Conservation (phyloP, 2,113 vertebrate genomes). For the Mola mola region DNA sequence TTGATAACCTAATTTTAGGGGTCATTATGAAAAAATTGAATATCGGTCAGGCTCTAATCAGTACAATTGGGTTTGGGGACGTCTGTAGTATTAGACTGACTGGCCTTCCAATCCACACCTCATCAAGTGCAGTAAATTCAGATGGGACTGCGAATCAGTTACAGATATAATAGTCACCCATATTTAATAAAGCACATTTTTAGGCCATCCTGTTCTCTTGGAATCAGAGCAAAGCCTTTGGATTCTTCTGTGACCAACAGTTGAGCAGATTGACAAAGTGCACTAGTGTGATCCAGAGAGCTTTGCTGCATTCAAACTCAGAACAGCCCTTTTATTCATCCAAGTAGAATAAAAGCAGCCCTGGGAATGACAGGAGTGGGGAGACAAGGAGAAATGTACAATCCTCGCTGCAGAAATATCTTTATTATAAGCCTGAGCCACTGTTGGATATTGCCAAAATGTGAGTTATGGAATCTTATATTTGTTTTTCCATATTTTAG, state of each 20-base stretch:
- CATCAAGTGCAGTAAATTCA: not conserved
- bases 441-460: constrained; percentile 14
- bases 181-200: constrained; percentile 6
- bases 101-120: not conserved
- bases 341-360: constrained; percentile 69
- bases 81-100: not conserved
- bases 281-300: constrained; percentile 33
- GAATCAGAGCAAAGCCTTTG: constrained; percentile 5
- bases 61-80: not conserved
- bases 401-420: constrained; percentile 21
- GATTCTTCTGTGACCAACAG: constrained; percentile 11
- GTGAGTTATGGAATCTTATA: constrained; percentile 13
- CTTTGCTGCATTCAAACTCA: constrained; percentile 47
- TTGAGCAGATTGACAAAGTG: constrained; percentile 32
- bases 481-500: not conserved
- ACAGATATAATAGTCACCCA: not conserved
- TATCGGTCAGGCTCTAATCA: not conserved
- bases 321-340: constrained; percentile 56
- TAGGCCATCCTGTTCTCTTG: constrained; percentile 8
- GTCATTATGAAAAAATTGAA: no score
- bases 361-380: constrained; percentile 45
- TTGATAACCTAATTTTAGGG: no score
- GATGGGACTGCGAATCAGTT: not conserved
- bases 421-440: constrained; percentile 43
- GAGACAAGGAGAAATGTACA: constrained; percentile 29